Evolutionary conservation across 2,797 vertebrate genomes (phyloP).

Genomic region (Apogon hyalosoma): DNA sequence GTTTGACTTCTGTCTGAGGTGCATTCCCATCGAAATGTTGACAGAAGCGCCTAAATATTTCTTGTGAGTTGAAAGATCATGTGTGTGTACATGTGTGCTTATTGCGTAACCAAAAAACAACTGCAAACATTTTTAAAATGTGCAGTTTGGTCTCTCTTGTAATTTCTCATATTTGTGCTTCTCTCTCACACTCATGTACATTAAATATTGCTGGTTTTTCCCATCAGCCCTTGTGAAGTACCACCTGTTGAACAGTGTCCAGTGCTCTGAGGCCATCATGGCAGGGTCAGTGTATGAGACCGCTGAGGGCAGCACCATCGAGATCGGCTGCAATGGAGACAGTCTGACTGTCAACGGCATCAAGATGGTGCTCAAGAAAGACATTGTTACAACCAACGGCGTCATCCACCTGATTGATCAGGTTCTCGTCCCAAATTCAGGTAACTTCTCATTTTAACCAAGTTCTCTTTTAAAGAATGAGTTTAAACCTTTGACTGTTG

Average conservation of each 20-base stretch:
- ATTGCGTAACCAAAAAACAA: neutral
- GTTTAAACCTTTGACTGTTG: too few species aligned
- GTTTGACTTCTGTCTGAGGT: conserved; percentile 25
- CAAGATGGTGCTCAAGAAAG: conserved; percentile 95
- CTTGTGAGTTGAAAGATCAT: conserved; percentile 3
- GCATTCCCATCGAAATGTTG: conserved; percentile 47
- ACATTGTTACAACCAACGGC: conserved; percentile 95
- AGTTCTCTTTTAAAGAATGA: too few species aligned
- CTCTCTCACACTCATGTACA: neutral
- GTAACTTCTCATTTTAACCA: conserved; percentile 66
- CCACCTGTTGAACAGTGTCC: conserved; percentile 92
- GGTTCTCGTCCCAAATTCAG: conserved; percentile 96
- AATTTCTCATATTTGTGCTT: neutral
- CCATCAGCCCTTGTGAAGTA: conserved; percentile 91
- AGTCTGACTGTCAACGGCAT: conserved; percentile 94
- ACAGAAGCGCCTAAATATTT: conserved; percentile 38
- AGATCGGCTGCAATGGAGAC: conserved; percentile 95
- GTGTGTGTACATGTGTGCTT: neutral
- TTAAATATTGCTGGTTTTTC: conserved; percentile 27
- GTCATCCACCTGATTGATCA: conserved; percentile 95
- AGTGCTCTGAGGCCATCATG: conserved; percentile 97
- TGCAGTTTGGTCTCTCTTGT: neutral
- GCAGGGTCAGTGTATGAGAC: conserved; percentile 90
- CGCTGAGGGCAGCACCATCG: conserved; percentile 91
- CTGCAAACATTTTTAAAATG: neutral